Conservation (phyloP, 92 coral and sea anemone genomes). For the Epizoanthus stellaris region DNA sequence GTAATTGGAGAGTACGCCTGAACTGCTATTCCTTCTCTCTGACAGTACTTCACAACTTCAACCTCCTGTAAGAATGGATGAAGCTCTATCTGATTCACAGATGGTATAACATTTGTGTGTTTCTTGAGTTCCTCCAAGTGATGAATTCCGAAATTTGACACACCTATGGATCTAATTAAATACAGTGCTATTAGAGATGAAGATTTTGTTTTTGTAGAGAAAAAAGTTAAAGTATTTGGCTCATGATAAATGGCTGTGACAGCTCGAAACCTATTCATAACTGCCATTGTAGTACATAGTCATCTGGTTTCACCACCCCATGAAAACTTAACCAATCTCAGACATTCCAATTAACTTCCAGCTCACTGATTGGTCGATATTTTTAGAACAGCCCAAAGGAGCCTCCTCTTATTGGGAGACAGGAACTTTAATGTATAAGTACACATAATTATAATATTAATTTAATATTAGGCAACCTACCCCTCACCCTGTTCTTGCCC, state of each 20-base stretch:
- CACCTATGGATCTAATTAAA: conserved; percentile 90
- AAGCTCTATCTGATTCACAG: conserved; percentile 96
- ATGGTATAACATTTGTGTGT: conserved; percentile 73
- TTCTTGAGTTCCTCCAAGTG: conserved; percentile 85
- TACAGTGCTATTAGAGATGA: not conserved
- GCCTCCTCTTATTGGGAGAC: no score
- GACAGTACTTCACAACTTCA: conserved; percentile 77
- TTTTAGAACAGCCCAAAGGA: no score
- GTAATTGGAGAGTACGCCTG: conserved; percentile 97
- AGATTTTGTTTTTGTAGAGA: no score
- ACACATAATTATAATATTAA: no score
- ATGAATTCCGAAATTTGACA: conserved; percentile 95
- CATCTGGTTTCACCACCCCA: no score
- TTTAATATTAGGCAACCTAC: no score
- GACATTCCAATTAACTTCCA: no score
- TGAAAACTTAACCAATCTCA: no score
- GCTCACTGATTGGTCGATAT: no score
- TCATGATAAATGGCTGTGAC: no score
- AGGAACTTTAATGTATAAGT: not conserved
- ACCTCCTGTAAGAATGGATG: conserved; percentile 91
- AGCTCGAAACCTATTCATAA: not conserved
- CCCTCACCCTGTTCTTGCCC: no score
- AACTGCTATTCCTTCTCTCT: conserved; percentile 67
- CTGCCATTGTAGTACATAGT: no score
- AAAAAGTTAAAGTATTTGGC: not conserved